Evolutionary conservation across 2,113 vertebrate species (phyloP).

Genomic region (Crotalus horridus): DNA sequence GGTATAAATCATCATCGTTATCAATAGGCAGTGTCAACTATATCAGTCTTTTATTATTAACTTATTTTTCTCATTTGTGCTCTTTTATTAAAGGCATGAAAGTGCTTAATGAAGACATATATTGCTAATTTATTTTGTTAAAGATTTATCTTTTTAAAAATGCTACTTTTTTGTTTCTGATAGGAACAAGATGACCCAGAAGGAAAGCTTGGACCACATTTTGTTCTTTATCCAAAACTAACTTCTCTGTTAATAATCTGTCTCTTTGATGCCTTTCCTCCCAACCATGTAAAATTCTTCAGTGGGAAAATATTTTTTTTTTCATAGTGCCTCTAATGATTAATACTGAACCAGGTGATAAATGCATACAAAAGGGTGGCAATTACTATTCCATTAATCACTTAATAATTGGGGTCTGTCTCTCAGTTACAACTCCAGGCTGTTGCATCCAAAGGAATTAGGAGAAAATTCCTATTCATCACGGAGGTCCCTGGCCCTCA

Average conservation of each 20-base stretch:
- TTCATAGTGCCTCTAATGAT: constrained; percentile 58
- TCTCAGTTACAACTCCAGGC: constrained; percentile 72
- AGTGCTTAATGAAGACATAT: neutral
- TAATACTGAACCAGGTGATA: constrained; percentile 69
- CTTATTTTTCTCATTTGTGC: neutral
- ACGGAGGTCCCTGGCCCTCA: constrained; percentile 59
- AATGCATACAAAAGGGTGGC: constrained; percentile 63
- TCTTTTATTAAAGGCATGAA: neutral
- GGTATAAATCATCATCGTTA: neutral
- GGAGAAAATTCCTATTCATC: constrained; percentile 71
- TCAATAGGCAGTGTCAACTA: neutral
- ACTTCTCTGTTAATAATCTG: constrained; percentile 44
- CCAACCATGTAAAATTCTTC: neutral
- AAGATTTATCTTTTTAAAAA: neutral
- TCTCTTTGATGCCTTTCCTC: constrained; percentile 30
- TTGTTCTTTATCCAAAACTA: constrained; percentile 34
- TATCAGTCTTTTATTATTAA: neutral
- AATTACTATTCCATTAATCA: constrained; percentile 84
- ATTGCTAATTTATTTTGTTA: neutral
- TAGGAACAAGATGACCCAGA: constrained; percentile 7
- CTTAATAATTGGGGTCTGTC: constrained; percentile 76
- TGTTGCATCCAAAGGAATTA: constrained; percentile 74
- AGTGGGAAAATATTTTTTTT: constrained; percentile 50
- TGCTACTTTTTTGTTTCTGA: neutral
- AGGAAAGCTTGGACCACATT: constrained; percentile 24